Evolutionary conservation across 2,797 vertebrate species (phyloP).

Genomic region (Pristis pectinata): DNA sequence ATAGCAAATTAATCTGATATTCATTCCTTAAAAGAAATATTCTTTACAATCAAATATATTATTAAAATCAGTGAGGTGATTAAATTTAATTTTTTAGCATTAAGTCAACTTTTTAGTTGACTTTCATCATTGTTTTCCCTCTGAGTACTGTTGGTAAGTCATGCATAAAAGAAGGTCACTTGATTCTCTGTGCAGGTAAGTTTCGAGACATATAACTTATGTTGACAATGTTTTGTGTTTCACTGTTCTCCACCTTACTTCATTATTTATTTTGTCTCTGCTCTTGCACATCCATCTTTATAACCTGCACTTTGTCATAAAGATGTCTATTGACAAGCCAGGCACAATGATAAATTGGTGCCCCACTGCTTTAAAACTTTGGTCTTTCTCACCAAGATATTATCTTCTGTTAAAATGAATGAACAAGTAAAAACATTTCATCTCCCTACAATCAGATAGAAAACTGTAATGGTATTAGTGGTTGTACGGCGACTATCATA

Average conservation of each 20-base stretch:
- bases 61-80: background rate
- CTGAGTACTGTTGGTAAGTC: background rate
- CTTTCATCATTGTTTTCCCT: background rate
- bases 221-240: background rate
- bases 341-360: background rate
- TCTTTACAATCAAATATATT: background rate
- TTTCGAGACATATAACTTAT: background rate
- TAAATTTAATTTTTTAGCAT: background rate
- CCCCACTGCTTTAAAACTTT: background rate
- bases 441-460: background rate
- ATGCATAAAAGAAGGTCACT: background rate
- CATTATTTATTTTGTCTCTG: conserved; percentile 20
- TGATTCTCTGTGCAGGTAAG: background rate
- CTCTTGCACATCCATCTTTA: background rate
- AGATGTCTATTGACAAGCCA: background rate
- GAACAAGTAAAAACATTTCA: background rate
- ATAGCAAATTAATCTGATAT: background rate
- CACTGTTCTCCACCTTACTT: background rate
- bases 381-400: background rate
- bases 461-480: background rate
- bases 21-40: background rate
- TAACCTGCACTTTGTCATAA: background rate
- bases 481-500: background rate
- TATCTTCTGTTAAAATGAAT: background rate
- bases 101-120: background rate